These are phyloP conservation scores for Cebus imitator DNA, from an alignment of 2,113 vertebrate species.

Conservation along the genomic window DNA sequence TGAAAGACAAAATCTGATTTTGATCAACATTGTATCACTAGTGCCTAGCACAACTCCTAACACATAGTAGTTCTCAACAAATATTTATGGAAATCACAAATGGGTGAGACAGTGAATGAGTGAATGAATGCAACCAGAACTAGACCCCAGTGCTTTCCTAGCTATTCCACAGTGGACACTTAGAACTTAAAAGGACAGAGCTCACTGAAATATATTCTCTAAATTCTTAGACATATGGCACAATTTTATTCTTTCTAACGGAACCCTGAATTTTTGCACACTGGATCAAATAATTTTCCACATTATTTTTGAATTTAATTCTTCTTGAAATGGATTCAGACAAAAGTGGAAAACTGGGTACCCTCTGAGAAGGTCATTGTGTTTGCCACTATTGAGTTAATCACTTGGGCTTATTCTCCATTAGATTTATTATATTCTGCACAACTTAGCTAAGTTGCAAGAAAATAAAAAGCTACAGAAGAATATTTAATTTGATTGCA, in stretches of 20 bases:
- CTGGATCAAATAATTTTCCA: slow-evolving; percentile 55
- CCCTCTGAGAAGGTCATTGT: slow-evolving; percentile 58
- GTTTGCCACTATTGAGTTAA: slow-evolving; percentile 67
- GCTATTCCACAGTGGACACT: neutral
- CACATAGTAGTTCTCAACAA: neutral
- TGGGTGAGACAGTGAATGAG: neutral
- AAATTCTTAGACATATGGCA: neutral
- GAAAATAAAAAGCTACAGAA: slow-evolving; percentile 70
- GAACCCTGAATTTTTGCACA: slow-evolving; percentile 35
- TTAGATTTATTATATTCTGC: slow-evolving; percentile 66
- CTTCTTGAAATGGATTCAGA: slow-evolving; percentile 58
- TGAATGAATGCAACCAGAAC: neutral
- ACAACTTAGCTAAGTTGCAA: slow-evolving; percentile 68
- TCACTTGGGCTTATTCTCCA: slow-evolving; percentile 63
- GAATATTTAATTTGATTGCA: slow-evolving; percentile 77
- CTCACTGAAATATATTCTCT: neutral
- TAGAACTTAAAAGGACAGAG: neutral
- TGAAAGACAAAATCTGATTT: neutral
- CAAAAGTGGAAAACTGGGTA: slow-evolving; percentile 42
- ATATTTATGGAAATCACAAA: neutral
- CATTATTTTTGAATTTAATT: slow-evolving; percentile 50
- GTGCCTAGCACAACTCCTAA: neutral
- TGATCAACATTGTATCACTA: neutral
- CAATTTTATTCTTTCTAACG: slow-evolving; percentile 19
- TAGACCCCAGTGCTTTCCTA: neutral